Evolutionary conservation across 2,797 vertebrate genomes (phyloP).

Genomic region (Erethizon dorsatum): DNA sequence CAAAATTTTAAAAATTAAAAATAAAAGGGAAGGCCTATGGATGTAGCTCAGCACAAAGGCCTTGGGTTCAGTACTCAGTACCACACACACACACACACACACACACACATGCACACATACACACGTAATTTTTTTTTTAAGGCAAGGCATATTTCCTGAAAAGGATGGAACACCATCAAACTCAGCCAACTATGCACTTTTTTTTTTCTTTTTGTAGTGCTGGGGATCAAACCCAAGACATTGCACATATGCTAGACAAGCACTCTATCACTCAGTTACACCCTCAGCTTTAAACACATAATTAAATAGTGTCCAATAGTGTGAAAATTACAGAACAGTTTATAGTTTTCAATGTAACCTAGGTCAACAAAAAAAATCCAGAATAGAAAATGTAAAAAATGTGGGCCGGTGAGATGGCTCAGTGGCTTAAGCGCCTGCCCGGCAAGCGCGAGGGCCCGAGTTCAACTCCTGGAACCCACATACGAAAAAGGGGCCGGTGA

Average conservation of each 20-base stretch:
- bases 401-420: too few relatives aligned
- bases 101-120: too few relatives aligned
- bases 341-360: not conserved
- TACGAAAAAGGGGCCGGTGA: too few relatives aligned
- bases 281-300: not conserved
- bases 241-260: not conserved
- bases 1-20: not conserved
- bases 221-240: not conserved
- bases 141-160: not conserved
- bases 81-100: not conserved
- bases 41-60: not conserved
- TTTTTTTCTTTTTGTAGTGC: not conserved
- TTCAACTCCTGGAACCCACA: too few relatives aligned
- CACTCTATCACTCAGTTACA: not conserved
- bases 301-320: not conserved
- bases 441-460: too few relatives aligned
- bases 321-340: slow-evolving; percentile 34
- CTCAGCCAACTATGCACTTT: not conserved
- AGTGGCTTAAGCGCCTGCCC: too few relatives aligned
- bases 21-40: not conserved
- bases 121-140: not conserved
- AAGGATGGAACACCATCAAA: not conserved
- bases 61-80: not conserved
- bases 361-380: not conserved
- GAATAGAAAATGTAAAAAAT: not conserved